phyloP scores from a whole-genome alignment of 2,888 invertebrate genomes.

The Diarsia brunnea region DNA sequence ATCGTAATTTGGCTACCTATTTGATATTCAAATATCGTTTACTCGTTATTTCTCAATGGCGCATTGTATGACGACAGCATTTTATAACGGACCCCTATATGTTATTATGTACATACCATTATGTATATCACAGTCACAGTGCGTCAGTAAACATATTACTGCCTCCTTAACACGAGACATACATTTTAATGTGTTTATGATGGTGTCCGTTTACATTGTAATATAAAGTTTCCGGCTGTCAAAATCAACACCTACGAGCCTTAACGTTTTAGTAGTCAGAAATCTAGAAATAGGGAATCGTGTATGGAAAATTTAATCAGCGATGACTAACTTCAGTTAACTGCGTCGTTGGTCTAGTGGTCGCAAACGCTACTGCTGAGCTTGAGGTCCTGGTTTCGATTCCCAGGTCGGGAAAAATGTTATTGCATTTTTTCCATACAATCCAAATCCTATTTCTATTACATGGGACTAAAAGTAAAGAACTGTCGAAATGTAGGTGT shows the following conservation, averaged over 20 bases:
- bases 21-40: slow-evolving; percentile 86
- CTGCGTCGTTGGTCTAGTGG: too few species aligned
- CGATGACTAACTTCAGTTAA: slow-evolving; percentile 16
- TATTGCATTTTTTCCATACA: too few species aligned
- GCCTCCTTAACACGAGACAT: slow-evolving; percentile 68
- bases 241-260: slow-evolving; percentile 56
- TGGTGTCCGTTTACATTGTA: slow-evolving; percentile 63
- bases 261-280: slow-evolving; percentile 46
- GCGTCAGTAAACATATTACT: slow-evolving; percentile 75
- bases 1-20: slow-evolving; percentile 82
- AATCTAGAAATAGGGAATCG: slow-evolving; percentile 35
- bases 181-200: slow-evolving; percentile 71
- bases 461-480: too few species aligned
- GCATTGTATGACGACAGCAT: slow-evolving; percentile 82
- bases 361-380: too few species aligned
- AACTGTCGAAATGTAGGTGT: too few species aligned
- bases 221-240: slow-evolving; percentile 68
- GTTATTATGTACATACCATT: slow-evolving; percentile 80
- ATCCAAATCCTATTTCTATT: too few species aligned
- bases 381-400: too few species aligned
- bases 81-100: slow-evolving; percentile 83
- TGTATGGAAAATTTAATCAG: slow-evolving; percentile 30
- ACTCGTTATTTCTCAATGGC: slow-evolving; percentile 85
- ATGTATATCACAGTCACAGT: slow-evolving; percentile 76
- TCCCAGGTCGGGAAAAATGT: too few species aligned